Base-by-base conservation (phyloP, 2,888 invertebrate species). In the Amblyjoppa fuscipennis region DNA sequence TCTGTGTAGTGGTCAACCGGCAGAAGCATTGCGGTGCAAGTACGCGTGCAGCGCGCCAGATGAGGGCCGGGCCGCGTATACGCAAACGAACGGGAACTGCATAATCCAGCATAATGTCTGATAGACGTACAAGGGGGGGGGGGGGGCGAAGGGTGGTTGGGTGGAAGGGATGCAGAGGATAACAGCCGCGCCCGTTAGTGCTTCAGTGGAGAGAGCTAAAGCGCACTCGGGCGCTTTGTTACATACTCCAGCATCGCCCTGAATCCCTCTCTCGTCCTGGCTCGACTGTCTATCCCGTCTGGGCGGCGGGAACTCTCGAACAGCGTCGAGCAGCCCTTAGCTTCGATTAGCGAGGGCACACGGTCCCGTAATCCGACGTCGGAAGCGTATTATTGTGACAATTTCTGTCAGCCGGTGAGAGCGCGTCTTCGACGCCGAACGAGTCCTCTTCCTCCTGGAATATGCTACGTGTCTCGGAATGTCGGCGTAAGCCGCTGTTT, bases 361-460 rank as follows among this genome's bases (percentile, higher is more conserved):
- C 70, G 49, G 75, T 69, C 34, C 59, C 53, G 79, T 84, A 85
- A 88, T 87, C 84, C 82, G 87, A 81, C 85, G 73, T 78, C 74
- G 82, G 77, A 87, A 86, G 73, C 78, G 82, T 76, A 81, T 84
- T 84, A 86, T 86, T 85, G 78, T 82, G 87, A 88, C 88, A 86
- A 87, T 78, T 85, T 86, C 83, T 78, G 74, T 87, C 85, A 81
- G 49, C 45, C 68, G n/a, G 25, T 56, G 53, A 56, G 31, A 45
- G 28, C 38, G 51, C 64, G 53, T 69, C 70, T 73, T 38, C 49
- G 73, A 77, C 81, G 73, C 71, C 53, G 81, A 81, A 16, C 5
- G 66, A 31, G 45, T 45, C 45, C 45, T 9, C 77, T 77, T 73
- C 38, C 59, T 20, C 7, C 16, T 31, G 61, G 4, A 76, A 61